Conservation (phyloP, 2,888 invertebrate species). For the Chydorus sphaericus region DNA sequence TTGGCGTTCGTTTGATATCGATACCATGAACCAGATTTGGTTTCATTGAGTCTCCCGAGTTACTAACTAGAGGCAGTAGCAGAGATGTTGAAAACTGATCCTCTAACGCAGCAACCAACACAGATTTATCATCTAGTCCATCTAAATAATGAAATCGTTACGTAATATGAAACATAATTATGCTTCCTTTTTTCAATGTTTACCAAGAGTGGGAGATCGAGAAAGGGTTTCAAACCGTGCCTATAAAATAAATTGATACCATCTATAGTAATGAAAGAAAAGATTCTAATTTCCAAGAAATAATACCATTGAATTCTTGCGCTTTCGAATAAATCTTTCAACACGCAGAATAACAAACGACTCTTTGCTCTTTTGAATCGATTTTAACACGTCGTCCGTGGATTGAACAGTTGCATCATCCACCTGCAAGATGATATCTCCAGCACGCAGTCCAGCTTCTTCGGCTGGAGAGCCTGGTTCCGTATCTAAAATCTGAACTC, state of each 20-base stretch:
- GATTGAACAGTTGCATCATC: conserved; percentile 61
- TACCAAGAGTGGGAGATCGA: background rate
- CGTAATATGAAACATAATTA: background rate
- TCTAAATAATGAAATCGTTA: background rate
- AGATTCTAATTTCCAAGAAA: background rate
- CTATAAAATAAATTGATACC: background rate
- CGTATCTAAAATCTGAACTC: conserved; percentile 26
- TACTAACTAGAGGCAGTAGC: background rate
- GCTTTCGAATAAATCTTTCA: background rate
- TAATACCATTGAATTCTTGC: background rate
- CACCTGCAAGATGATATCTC: conserved; percentile 62
- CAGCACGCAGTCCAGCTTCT: conserved; percentile 52
- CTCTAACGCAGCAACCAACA: background rate
- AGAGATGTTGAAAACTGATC: background rate
- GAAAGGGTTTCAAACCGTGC: background rate
- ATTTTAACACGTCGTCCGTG: conserved; percentile 48
- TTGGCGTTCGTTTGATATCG: background rate
- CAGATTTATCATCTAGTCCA: background rate
- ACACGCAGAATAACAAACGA: background rate
- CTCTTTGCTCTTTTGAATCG: conserved; percentile 30
- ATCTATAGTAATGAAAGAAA: background rate
- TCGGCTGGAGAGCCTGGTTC: conserved; percentile 63
- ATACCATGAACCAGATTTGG: background rate
- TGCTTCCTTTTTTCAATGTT: too few species aligned
- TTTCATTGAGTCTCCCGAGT: background rate